Conservation (phyloP, 2,797 vertebrate species). For the Simalia tracyae region DNA sequence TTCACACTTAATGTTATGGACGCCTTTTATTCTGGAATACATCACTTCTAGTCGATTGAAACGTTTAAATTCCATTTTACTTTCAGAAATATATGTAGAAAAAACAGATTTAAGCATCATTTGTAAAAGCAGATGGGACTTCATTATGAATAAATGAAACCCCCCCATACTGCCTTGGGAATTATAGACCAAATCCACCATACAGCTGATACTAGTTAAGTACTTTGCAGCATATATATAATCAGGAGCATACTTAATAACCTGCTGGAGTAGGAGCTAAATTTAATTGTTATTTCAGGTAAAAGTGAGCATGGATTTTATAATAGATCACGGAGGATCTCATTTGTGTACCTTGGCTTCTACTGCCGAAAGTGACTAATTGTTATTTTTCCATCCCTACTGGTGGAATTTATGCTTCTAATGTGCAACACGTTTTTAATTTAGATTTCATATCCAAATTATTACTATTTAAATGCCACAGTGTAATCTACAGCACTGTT, state of each 20-base stretch:
- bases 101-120: not conserved
- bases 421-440: slow-evolving; percentile 67
- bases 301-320: not conserved
- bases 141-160: not conserved
- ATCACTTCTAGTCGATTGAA: not conserved
- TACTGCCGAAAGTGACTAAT: slow-evolving; percentile 57
- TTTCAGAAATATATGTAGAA: not conserved
- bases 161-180: not conserved
- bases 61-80: not conserved
- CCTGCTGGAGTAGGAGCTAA: not conserved
- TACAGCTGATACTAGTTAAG: not conserved
- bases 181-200: not conserved
- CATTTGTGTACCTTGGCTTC: slow-evolving; percentile 35
- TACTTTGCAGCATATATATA: not conserved
- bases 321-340: slow-evolving; percentile 36
- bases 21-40: not conserved
- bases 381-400: slow-evolving; percentile 48
- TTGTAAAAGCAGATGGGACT: not conserved
- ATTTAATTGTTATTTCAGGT: slow-evolving; percentile 2
- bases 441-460: slow-evolving; percentile 64
- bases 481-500: slow-evolving; percentile 67
- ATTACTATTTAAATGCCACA: slow-evolving; percentile 75
- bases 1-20: not conserved
- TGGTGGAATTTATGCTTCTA: slow-evolving; percentile 63
- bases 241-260: not conserved